Base-by-base conservation (phyloP, 2,113 vertebrate species). In the Sterrhoptilus dennistouni region DNA sequence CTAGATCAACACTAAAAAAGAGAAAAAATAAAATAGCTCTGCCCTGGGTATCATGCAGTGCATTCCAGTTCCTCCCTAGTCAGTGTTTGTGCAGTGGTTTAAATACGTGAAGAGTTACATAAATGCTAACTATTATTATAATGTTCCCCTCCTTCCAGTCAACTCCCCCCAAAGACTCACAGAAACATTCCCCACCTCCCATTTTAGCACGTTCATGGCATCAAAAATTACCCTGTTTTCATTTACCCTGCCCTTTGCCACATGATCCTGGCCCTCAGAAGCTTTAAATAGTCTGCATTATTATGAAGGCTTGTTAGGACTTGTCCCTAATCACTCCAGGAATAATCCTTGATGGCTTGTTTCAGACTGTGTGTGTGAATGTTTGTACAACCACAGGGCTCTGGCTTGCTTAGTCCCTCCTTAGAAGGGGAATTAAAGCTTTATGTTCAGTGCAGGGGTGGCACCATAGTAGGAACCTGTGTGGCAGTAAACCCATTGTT, bases 231-330 rank as follows among this genome's bases (percentile, higher is more conserved):
- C 89, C 84, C 94, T 91, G 91, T 93, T 97, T 96, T 97, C 92
- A 85, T 95, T 84, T 91, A 86, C 90, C 65, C 77, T 87, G 92
- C 94, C 93, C 95, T 97, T 91, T 97, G 96, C 92, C 96, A 97
- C 93, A 66, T 53, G 95, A 97, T 97, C 95, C 90, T 14, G 8
- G 61, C 74, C 81, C 84, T 94, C 93, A 93, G 88, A 82, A 94
- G 93, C 92, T 96, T 97, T 96, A 97, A 97, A 96, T 97, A 96
- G 94, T 96, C 97, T 87, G 72, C 89, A 96, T 95, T 96, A 96
- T 97, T 96, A 91, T 31, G 83, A 91, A 96, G 95, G 92, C 96
- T 95, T 94, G 95, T 97, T 97, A 96, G 96, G 92, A 92, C 96
- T 97, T 97, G 96, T 83, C 89, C 94, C 86, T 96, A 97, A 96